Evolutionary conservation across 2,113 vertebrate genomes (phyloP).

Genomic region (Fukomys damarensis): DNA sequence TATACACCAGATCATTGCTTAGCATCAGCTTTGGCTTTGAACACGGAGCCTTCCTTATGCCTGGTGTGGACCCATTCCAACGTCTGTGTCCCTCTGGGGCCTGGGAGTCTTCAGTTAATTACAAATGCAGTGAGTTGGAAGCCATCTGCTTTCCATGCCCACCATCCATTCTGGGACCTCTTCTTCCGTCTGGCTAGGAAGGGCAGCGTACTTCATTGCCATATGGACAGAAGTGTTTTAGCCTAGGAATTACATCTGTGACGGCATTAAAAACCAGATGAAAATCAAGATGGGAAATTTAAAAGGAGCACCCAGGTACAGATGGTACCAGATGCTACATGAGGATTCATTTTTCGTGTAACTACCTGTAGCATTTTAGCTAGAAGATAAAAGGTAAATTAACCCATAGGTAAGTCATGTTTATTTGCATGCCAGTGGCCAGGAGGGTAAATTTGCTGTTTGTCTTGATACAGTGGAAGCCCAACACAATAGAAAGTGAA

Average conservation of each 20-base stretch:
- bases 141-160: background rate
- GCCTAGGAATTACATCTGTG: background rate
- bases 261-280: background rate
- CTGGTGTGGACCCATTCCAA: fast-evolving
- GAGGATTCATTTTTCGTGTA: background rate
- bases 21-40: background rate
- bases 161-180: fast-evolving
- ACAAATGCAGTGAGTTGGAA: background rate
- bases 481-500: background rate
- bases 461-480: conserved; percentile 1
- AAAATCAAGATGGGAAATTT: background rate
- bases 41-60: background rate
- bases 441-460: background rate
- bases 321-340: background rate
- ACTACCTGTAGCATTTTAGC: background rate
- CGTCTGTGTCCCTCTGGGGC: background rate
- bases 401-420: background rate
- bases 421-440: background rate
- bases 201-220: background rate
- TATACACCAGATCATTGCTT: background rate
- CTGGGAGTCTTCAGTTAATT: background rate
- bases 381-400: background rate
- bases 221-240: background rate
- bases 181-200: background rate
- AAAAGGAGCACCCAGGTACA: background rate